Percentiles rank a stretch among this genome's conserved stretches.
Conservation (phyloP, 2,888 invertebrate genomes). For the Dione vanillae region DNA sequence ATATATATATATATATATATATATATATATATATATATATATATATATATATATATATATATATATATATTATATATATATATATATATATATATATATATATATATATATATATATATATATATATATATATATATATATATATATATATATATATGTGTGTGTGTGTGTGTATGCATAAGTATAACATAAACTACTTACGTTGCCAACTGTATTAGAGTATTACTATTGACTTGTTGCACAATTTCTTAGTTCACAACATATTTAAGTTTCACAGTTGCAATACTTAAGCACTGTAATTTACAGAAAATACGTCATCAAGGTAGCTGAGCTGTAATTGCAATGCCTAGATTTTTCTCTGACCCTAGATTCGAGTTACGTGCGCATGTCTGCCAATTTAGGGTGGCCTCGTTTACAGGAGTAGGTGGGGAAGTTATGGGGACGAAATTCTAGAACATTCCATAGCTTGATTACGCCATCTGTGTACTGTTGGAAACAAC, state of each 20-base stretch:
- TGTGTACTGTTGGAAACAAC: not conserved
- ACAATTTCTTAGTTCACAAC: not conserved
- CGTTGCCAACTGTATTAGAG: not conserved
- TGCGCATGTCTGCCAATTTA: slow-evolving; percentile 37
- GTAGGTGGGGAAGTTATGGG: slow-evolving; percentile 1
- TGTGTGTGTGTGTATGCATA: too few species aligned
- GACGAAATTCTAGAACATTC: slow-evolving; percentile 12
- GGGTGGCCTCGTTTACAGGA: slow-evolving; percentile 2
- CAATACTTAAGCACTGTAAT: not conserved
- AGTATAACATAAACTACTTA: slow-evolving; percentile 12
- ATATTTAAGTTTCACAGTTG: not conserved
- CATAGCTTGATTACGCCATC: slow-evolving; percentile 5
- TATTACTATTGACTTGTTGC: not conserved
- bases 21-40: too few species aligned
- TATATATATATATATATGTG: too few species aligned
- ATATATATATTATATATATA: too few species aligned
- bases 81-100: not conserved
- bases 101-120: too few species aligned
- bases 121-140: too few species aligned
- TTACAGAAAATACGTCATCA: not conserved
- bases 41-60: too few species aligned
- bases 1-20: too few species aligned
- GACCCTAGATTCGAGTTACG: slow-evolving; percentile 28
- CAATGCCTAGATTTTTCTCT: slow-evolving; percentile 37
- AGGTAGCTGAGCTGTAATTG: slow-evolving; percentile 3